A percentile compares a stretch with the other conserved stretches of the same genome.
Evolutionary conservation across 2,888 invertebrate genomes (phyloP).

Genomic region (Caenorhabditis afra): DNA sequence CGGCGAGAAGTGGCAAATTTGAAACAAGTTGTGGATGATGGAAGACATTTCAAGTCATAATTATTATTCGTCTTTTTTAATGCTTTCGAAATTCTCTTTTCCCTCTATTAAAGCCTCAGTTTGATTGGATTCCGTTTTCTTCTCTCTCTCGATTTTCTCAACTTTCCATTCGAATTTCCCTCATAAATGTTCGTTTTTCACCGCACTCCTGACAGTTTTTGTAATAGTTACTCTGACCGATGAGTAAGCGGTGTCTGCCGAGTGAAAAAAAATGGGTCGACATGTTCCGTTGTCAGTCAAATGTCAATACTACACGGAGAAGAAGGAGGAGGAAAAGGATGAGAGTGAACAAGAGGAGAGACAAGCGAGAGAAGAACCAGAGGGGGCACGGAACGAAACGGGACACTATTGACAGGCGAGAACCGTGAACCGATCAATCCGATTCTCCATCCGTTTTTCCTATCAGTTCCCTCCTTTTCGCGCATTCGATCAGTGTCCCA

Average conservation of each 20-base stretch:
- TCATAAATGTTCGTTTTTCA: conserved; percentile 5
- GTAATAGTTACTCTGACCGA: conserved; percentile 18
- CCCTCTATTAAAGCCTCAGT: background rate
- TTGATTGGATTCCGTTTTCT: background rate
- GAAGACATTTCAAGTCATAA: conserved; percentile 48
- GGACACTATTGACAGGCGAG: conserved; percentile 23
- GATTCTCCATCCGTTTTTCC: background rate
- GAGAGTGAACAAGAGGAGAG: conserved; percentile 17
- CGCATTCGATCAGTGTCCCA: conserved; percentile 5
- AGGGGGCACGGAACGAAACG: conserved; percentile 29
- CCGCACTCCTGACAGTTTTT: background rate
- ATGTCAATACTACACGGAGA: conserved; percentile 41
- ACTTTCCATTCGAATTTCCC: too few species aligned
- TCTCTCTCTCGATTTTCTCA: too few species aligned
- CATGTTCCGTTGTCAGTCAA: conserved; percentile 49
- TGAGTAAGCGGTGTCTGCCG: background rate
- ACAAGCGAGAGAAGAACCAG: background rate
- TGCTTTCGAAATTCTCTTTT: conserved; percentile 20
- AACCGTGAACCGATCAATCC: conserved; percentile 17
- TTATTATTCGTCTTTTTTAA: conserved; percentile 26
- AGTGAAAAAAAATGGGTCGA: conserved; percentile 33
- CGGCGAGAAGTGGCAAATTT: conserved; percentile 69
- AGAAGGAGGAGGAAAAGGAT: background rate
- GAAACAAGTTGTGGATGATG: conserved; percentile 67
- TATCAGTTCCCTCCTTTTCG: background rate